Conservation (phyloP, 2,888 invertebrate genomes). For the Hirtodrosophila cameraria region DNA sequence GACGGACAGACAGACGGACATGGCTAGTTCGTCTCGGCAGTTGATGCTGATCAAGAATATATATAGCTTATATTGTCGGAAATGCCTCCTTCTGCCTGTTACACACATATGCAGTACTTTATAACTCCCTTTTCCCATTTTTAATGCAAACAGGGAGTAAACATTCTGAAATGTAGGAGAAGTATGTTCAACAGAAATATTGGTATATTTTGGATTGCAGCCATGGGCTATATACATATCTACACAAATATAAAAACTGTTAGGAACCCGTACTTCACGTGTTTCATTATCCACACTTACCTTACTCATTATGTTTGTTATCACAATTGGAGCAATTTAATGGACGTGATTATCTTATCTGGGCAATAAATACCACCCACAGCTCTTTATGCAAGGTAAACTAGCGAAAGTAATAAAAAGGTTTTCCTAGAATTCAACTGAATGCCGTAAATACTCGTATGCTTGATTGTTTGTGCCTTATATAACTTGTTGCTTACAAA, state of each 20-base stretch:
- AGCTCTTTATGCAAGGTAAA: conserved; percentile 12
- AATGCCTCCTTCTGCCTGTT: too few species aligned
- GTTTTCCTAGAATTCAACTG: conserved; percentile 37
- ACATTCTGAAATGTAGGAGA: too few species aligned
- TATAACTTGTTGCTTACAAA: neutral
- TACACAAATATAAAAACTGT: neutral
- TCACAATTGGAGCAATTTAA: conserved; percentile 18
- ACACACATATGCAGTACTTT: too few species aligned
- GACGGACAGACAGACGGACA: too few species aligned
- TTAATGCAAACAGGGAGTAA: too few species aligned
- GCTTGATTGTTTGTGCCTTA: neutral
- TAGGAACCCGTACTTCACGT: conserved; percentile 16
- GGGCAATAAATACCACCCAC: conserved; percentile 11
- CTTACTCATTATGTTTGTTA: conserved; percentile 29
- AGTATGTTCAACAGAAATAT: too few species aligned
- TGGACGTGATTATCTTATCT: conserved; percentile 20
- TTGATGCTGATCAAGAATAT: too few species aligned
- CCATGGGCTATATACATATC: neutral
- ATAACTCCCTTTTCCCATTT: too few species aligned
- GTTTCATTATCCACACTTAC: conserved; percentile 19
- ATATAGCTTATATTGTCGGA: too few species aligned
- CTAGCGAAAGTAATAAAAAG: conserved; percentile 35
- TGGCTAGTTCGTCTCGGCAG: too few species aligned
- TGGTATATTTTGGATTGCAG: too few species aligned
- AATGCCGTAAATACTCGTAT: neutral